Base-by-base conservation (phyloP, 1,140 invertebrate genomes). In the Pemphigus obesinymphae region DNA sequence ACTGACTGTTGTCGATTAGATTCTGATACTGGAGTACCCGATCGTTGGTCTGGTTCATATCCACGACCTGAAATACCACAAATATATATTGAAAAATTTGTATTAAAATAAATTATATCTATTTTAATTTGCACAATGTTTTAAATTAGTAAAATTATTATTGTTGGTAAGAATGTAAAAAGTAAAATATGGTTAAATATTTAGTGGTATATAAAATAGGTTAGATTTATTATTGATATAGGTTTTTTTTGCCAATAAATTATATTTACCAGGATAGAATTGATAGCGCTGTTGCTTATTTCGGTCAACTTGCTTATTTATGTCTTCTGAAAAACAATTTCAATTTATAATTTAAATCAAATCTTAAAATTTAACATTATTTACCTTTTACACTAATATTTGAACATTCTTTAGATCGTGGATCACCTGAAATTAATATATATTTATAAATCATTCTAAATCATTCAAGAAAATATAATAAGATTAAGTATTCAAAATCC, bases 201-300 rank as follows among this genome's bases (percentile, higher is more conserved):
- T 58, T 8, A 58, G 53, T 26, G 10, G 23, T 8, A 53, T n/a
- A 23, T 6, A 23, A 55, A 55, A 23, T 26, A 55, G 23, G 8
- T 53, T 53, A 8, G 8, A 45, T 45, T 23, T 8, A 8, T n/a
- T 26, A 3, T 26, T 26, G 3, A 7, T 48, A 20, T 5, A 48
- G 45, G 20, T n/a, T n/a, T n/a, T n/a, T n/a, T n/a, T n/a, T n/a
- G n/a, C 15, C 6, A 23, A 53, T 53, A 8, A 26, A 68, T 13
- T 48, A 20, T 55, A 23, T 17, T 76, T 76, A 76, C 73, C 73
- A 15, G 73, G 73, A 78, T 78, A 78, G 58, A 55, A 78, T 43
- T 78, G 73, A 40, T 78, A 78, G 29, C 73, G 31, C 50, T 78
- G 73, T 34, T 78, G 73, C 17, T 78, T 78, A 58, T 78, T 78